These are phyloP conservation scores for Patella ulyssiponensis DNA, from an alignment of 2,888 invertebrate genomes.

Conservation along the genomic window DNA sequence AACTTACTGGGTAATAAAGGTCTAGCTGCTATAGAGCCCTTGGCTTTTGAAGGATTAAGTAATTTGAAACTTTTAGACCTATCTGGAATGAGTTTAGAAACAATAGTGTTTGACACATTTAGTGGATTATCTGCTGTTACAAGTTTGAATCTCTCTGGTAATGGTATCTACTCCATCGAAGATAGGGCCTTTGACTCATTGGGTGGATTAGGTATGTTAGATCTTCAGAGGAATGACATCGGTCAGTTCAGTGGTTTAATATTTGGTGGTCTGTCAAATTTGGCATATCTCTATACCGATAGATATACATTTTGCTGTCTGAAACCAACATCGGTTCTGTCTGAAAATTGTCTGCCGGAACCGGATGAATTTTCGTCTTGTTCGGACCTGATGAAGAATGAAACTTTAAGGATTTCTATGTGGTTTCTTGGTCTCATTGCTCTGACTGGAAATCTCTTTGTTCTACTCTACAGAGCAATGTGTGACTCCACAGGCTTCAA, in stretches of 20 bases:
- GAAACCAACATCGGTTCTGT: constrained; percentile 13
- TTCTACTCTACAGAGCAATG: constrained; percentile 35
- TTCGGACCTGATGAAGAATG: constrained; percentile 45
- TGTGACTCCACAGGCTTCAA: constrained; percentile 47
- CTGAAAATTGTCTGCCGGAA: constrained; percentile 31
- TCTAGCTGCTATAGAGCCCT: background rate
- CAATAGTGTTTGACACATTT: background rate
- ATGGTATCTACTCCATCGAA: background rate
- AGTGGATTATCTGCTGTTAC: background rate
- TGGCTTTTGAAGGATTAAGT: background rate
- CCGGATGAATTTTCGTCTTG: constrained; percentile 50
- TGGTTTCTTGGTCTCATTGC: constrained; percentile 48
- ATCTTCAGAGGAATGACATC: constrained; percentile 16
- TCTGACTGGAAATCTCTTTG: constrained; percentile 42
- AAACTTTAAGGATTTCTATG: constrained; percentile 37
- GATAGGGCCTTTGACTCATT: constrained; percentile 1
- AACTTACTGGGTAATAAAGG: constrained; percentile 16
- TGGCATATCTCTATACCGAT: constrained; percentile 20
- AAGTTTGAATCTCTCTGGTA: background rate
- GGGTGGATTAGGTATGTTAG: background rate
- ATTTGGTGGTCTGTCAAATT: constrained; percentile 14
- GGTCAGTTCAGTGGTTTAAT: constrained; percentile 2
- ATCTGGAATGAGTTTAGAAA: background rate
- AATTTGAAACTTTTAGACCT: background rate
- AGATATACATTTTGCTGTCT: constrained; percentile 15